phyloP scores from a whole-genome alignment of 2,797 vertebrate genomes.

The Vipera latastei region DNA sequence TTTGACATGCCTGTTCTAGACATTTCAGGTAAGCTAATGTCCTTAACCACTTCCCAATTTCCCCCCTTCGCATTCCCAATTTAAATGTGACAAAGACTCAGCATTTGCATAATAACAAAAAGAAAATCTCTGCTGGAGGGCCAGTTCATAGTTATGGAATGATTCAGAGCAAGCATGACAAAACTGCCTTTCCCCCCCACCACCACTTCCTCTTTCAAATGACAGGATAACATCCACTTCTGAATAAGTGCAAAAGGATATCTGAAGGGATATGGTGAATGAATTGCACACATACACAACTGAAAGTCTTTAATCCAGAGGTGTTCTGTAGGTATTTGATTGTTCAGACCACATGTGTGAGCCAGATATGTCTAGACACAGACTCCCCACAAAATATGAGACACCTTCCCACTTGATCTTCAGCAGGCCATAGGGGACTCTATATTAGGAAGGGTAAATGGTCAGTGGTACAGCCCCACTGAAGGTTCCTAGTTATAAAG shows the following conservation, averaged over 20 bases:
- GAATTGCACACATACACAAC: neutral
- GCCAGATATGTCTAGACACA: neutral
- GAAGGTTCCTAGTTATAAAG: neutral
- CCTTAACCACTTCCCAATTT: neutral
- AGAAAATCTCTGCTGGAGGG: rapidly evolving
- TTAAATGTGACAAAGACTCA: rapidly evolving
- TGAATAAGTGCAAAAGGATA: neutral
- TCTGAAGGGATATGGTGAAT: rapidly evolving
- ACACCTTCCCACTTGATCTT: neutral
- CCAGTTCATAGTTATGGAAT: neutral
- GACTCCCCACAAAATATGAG: neutral
- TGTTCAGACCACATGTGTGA: neutral
- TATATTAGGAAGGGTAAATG: neutral
- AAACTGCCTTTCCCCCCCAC: rapidly evolving
- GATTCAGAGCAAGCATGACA: neutral
- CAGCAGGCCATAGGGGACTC: neutral
- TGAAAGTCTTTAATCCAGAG: neutral
- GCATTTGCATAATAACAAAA: neutral
- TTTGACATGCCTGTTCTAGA: no score
- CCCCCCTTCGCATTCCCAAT: neutral
- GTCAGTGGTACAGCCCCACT: neutral
- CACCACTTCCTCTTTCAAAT: neutral
- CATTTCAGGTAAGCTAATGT: rapidly evolving
- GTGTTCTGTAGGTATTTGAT: neutral
- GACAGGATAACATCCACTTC: neutral